These are phyloP conservation scores for Heliconius congener DNA, from an alignment of 1,140 invertebrate species.

Conservation along the genomic window DNA sequence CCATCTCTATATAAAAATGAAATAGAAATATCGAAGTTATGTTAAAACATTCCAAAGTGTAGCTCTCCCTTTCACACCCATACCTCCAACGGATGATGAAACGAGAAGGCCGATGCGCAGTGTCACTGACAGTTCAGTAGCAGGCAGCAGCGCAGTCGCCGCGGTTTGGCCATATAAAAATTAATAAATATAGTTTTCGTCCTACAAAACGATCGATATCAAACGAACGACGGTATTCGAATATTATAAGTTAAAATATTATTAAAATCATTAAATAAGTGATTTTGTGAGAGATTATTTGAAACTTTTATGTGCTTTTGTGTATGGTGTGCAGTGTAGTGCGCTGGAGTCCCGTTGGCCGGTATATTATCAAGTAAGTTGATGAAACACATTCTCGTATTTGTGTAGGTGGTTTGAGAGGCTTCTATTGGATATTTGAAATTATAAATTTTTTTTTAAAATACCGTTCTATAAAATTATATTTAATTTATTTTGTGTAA, in stretches of 20 bases:
- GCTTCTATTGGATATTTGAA: constrained; percentile 31
- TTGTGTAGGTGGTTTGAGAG: constrained; percentile 51
- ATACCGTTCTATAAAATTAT: not conserved
- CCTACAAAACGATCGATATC: constrained; percentile 41
- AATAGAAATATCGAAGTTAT: constrained; percentile 53
- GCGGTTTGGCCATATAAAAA: constrained; percentile 32
- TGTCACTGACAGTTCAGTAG: constrained; percentile 76
- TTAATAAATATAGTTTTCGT: constrained; percentile 27
- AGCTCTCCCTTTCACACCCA: constrained; percentile 52
- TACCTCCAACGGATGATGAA: constrained; percentile 36
- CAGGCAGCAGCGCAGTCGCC: constrained; percentile 47
- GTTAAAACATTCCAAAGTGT: constrained; percentile 65
- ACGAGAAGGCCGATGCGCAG: constrained; percentile 64
- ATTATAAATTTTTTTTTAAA: not conserved
- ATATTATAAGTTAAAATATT: constrained; percentile 27
- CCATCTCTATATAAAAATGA: constrained; percentile 48
- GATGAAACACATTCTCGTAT: constrained; percentile 45
- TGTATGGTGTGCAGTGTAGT: constrained; percentile 56
- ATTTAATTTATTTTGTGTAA: not conserved
- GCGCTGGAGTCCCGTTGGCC: constrained; percentile 67
- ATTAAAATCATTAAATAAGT: constrained; percentile 34
- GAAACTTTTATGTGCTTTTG: constrained; percentile 48
- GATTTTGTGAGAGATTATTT: constrained; percentile 44
- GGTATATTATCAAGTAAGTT: constrained; percentile 63
- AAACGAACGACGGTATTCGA: constrained; percentile 65